These are phyloP conservation scores for Fistularia tabacaria DNA, from an alignment of 2,797 vertebrate genomes.

Conservation along the genomic window DNA sequence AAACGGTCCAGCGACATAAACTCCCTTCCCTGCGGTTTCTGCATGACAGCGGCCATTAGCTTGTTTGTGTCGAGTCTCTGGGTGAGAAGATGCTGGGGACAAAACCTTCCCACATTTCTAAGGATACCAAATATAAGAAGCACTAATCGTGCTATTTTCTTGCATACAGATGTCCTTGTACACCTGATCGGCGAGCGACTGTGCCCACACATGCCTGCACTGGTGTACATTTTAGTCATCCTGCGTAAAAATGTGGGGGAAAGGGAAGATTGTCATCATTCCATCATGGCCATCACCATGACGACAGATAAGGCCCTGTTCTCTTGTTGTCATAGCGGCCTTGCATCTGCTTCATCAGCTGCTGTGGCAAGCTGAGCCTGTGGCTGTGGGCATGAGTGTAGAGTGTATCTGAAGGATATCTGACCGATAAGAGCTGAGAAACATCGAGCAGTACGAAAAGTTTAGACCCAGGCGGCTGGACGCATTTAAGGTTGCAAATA, in stretches of 20 bases:
- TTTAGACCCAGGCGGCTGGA: slow-evolving; percentile 16
- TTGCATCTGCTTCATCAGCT: slow-evolving; percentile 51
- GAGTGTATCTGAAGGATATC: slow-evolving; percentile 57
- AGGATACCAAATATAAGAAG: not conserved
- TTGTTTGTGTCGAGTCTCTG: slow-evolving; percentile 27
- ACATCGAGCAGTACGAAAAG: slow-evolving; percentile 36
- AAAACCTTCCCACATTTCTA: not conserved
- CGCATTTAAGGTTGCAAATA: slow-evolving; percentile 22
- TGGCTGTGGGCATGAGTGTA: slow-evolving; percentile 48
- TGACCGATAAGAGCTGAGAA: slow-evolving; percentile 55
- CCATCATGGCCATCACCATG: slow-evolving; percentile 61
- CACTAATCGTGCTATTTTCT: not conserved
- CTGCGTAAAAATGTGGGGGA: slow-evolving; percentile 29
- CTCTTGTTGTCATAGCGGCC: slow-evolving; percentile 59
- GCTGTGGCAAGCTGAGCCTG: slow-evolving; percentile 54
- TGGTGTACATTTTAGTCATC: slow-evolving; percentile 16
- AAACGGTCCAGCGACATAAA: slow-evolving; percentile 60
- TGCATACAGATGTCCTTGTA: not conserved
- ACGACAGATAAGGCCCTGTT: slow-evolving; percentile 68
- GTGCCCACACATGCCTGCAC: slow-evolving; percentile 14
- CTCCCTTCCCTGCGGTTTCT: slow-evolving; percentile 61
- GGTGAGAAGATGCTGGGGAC: slow-evolving; percentile 5
- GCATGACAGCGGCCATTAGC: slow-evolving; percentile 54
- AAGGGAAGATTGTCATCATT: slow-evolving; percentile 66
- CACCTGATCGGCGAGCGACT: slow-evolving; percentile 3